A percentile compares a stretch with the other conserved stretches of the same genome.
Evolutionary conservation across 2,888 invertebrate species (phyloP).

Genomic region (Euphydryas editha): DNA sequence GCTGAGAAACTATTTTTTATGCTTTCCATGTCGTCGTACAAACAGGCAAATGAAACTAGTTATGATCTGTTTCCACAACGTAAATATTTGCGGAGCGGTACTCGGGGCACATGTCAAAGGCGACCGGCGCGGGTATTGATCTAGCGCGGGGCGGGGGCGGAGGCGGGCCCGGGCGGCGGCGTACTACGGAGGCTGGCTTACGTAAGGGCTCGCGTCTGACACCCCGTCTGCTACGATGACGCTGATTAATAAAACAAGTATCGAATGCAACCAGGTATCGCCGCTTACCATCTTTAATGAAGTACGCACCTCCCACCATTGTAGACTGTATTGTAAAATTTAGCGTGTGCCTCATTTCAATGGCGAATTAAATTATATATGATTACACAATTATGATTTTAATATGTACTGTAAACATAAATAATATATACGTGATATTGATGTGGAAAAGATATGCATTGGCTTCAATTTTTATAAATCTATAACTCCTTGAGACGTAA

Average conservation of each 20-base stretch:
- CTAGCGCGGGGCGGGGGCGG: constrained; percentile 60
- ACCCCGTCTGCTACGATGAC: constrained; percentile 71
- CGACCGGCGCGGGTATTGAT: constrained; percentile 78
- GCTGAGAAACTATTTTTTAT: constrained; percentile 57
- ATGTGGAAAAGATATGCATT: background rate
- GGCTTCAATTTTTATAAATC: too few relatives aligned
- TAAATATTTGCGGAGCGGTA: constrained; percentile 80
- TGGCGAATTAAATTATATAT: background rate
- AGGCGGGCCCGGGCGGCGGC: constrained; percentile 44
- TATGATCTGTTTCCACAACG: constrained; percentile 80
- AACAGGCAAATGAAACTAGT: constrained; percentile 73
- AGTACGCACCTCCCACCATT: constrained; percentile 24
- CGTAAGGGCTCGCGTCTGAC: constrained; percentile 80
- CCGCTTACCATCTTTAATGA: constrained; percentile 60
- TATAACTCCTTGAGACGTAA: background rate
- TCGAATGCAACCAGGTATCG: constrained; percentile 64
- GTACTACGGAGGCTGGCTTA: constrained; percentile 70
- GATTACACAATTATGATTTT: background rate
- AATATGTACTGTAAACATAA: background rate
- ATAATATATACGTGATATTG: background rate
- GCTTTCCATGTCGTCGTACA: constrained; percentile 51
- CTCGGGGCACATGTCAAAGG: constrained; percentile 82
- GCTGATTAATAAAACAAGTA: constrained; percentile 77
- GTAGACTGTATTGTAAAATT: background rate
- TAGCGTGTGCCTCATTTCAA: background rate